phyloP scores from a whole-genome alignment of 2,797 vertebrate species.

The Alauda arvensis region DNA sequence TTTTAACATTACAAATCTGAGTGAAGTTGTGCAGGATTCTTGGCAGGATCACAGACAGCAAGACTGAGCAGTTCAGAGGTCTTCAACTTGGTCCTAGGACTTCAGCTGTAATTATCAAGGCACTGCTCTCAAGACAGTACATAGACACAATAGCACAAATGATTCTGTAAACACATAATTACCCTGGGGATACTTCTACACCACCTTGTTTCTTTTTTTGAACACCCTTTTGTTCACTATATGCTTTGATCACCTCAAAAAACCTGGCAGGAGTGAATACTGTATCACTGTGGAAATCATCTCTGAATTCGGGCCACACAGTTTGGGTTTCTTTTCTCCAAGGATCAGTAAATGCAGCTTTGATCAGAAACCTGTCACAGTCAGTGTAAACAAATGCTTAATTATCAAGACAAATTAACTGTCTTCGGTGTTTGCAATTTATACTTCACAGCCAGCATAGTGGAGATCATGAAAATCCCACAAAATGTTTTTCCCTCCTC shows the following conservation, averaged over 20 bases:
- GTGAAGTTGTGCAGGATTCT: not conserved
- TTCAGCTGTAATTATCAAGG: conserved; percentile 37
- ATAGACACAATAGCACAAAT: conserved; percentile 20
- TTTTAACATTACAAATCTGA: not conserved
- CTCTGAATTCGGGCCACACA: not conserved
- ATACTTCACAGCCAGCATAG: not conserved
- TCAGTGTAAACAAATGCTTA: not conserved
- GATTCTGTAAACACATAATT: conserved; percentile 23
- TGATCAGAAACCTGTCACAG: not conserved
- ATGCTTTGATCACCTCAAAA: not conserved
- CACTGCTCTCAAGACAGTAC: conserved; percentile 39
- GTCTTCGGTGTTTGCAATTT: not conserved
- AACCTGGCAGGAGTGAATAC: not conserved
- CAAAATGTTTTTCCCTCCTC: not conserved
- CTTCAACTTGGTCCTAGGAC: conserved; percentile 34
- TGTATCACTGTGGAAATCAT: not conserved
- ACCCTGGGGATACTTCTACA: not conserved
- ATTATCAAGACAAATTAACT: conserved; percentile 14
- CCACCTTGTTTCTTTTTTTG: not conserved
- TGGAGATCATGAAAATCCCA: not conserved
- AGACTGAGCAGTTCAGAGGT: conserved; percentile 22
- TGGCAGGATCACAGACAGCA: not conserved
- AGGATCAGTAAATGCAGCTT: not conserved
- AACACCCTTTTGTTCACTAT: not conserved
- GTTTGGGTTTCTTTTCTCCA: not conserved